Base-by-base conservation (phyloP, 2,797 vertebrate genomes). In the Moxostoma hubbsi region DNA sequence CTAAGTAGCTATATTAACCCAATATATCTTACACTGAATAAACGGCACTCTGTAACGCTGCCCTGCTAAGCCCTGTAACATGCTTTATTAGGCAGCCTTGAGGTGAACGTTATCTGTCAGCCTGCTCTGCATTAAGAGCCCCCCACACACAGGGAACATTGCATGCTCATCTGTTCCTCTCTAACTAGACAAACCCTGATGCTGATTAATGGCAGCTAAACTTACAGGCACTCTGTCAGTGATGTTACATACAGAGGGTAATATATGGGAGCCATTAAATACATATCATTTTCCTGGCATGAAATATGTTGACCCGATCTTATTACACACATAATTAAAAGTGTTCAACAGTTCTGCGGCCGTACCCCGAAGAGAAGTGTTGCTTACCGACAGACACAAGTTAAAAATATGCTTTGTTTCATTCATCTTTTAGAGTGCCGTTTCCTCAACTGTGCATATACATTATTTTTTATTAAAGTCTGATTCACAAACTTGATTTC, bases 21-120 rank as follows among this genome's bases (percentile, higher is more conserved):
- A 96, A 99, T 99, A 98, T 93, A 98, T 99, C 97, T 99, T 98
- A 93, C 94, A 96, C 95, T 98, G 93, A 97, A 97, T 97, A 99
- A 98, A 97, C 97, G 97, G 91, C 95, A 94, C 94, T 97, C 95
- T 95, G 93, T 95, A 95, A 94, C 95, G 96, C 95, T 93, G 94
- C 93, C 92, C 93, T 94, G 91, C 93, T 95, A 94, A 96, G 93
- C 94, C 95, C 93, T 96, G 96, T 96, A 95, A 91, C 96, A 98
- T 97, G 97, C 95, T 96, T 98, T 98, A 97, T 98, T 99, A 98
- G 95, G 95, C 97, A 98, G 95, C 94, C 92, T 95, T 93, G 94
- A 95, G 96, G 95, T 98, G 94, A 95, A 94, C 92, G 94, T 96
- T 95, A 98, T 97, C 96, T 95, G 96, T 98, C 96, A 97, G 90